Conservation (phyloP, 2,888 invertebrate species). For the Volucella inanis region DNA sequence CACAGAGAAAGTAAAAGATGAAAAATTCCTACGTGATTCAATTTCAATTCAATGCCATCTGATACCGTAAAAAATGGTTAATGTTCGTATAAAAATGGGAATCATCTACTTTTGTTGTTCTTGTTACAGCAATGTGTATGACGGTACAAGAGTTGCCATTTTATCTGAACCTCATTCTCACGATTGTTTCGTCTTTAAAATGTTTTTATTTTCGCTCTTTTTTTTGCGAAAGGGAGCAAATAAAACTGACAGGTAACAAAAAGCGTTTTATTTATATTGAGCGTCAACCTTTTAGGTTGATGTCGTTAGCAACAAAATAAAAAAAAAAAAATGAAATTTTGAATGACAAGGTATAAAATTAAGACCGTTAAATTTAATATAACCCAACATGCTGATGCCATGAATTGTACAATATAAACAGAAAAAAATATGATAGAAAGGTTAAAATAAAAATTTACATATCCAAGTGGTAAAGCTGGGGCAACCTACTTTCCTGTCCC, state of each 20-base stretch:
- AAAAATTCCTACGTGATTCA: slow-evolving; percentile 73
- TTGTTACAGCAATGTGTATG: neutral
- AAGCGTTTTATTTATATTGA: slow-evolving; percentile 51
- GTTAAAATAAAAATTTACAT: slow-evolving; percentile 38
- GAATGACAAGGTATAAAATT: slow-evolving; percentile 69
- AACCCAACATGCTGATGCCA: slow-evolving; percentile 42
- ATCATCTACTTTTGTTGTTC: slow-evolving; percentile 27
- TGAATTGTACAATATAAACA: slow-evolving; percentile 13
- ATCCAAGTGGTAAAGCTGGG: slow-evolving; percentile 4
- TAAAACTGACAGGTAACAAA: slow-evolving; percentile 49
- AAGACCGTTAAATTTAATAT: slow-evolving; percentile 62
- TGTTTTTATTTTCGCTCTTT: too few relatives aligned
- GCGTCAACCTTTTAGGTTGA: slow-evolving; percentile 25
- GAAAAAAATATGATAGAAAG: slow-evolving; percentile 17
- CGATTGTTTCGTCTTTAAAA: slow-evolving; percentile 2
- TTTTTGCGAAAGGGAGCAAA: too few relatives aligned
- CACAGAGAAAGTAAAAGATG: slow-evolving; percentile 50
- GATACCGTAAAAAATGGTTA: slow-evolving; percentile 69
- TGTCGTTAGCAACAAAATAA: slow-evolving; percentile 9
- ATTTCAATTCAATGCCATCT: slow-evolving; percentile 73
- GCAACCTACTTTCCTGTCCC: neutral
- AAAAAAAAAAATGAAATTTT: slow-evolving; percentile 34
- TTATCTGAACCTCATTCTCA: slow-evolving; percentile 32
- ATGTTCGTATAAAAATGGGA: slow-evolving; percentile 67
- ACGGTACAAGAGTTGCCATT: neutral